Conservation (phyloP, 2,888 invertebrate species). For the Pristionchus maxplancki region DNA sequence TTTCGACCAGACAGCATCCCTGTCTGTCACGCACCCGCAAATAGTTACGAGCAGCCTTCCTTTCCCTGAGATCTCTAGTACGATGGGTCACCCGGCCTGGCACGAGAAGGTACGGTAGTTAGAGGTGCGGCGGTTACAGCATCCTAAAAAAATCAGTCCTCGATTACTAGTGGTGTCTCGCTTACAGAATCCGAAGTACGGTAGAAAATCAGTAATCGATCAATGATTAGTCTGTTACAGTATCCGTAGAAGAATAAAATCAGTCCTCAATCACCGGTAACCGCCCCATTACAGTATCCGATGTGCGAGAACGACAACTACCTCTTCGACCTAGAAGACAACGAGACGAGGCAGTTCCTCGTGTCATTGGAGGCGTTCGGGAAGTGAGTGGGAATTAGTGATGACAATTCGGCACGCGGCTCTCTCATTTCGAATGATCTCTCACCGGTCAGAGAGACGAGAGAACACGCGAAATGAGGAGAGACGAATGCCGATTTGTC, state of each 20-base stretch:
- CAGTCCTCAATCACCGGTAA: not conserved
- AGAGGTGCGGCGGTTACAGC: not conserved
- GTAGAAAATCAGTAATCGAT: not conserved
- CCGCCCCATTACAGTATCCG: conserved; percentile 11
- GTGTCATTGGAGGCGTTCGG: conserved; percentile 4
- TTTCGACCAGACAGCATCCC: not conserved
- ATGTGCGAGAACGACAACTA: conserved; percentile 47
- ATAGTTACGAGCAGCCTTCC: not conserved
- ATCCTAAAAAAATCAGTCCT: not conserved
- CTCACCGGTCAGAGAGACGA: too few relatives aligned
- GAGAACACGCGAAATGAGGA: too few relatives aligned
- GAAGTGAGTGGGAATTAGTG: not conserved
- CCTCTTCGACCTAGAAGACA: conserved; percentile 24
- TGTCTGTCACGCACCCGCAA: not conserved
- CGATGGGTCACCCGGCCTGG: not conserved
- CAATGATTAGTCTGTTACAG: not conserved
- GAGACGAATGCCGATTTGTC: too few relatives aligned
- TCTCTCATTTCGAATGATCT: too few relatives aligned
- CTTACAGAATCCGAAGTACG: conserved; percentile 31
- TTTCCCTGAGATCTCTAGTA: not conserved
- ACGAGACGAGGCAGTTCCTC: not conserved
- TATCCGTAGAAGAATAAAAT: not conserved
- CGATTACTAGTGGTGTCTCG: too few relatives aligned
- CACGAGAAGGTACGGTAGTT: not conserved
- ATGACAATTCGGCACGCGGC: too few relatives aligned